Evolutionary conservation across 2,888 invertebrate species (phyloP).

Genomic region (Xestia sexstrigata): DNA sequence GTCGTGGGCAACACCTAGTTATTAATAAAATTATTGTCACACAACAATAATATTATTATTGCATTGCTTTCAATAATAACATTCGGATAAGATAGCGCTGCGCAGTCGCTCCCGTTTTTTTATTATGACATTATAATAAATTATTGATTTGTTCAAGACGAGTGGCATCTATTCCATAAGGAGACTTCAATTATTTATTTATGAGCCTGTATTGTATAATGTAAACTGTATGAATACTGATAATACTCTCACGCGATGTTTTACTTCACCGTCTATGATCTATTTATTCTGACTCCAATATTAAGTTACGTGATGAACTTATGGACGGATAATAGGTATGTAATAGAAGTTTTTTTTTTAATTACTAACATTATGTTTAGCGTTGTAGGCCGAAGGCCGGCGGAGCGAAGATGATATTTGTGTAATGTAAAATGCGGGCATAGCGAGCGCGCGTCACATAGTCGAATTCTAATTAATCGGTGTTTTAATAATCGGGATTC

Average conservation of each 20-base stretch:
- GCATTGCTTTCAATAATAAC: constrained; percentile 59
- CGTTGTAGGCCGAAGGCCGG: too few relatives aligned
- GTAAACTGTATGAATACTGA: not conserved
- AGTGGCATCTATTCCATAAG: constrained; percentile 1
- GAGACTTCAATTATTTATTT: not conserved
- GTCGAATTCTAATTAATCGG: too few relatives aligned
- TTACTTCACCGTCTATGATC: not conserved
- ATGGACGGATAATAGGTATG: not conserved
- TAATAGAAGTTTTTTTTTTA: not conserved
- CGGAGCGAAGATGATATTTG: too few relatives aligned
- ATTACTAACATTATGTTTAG: too few relatives aligned
- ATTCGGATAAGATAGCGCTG: constrained; percentile 52
- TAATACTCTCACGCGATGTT: not conserved
- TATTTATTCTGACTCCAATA: not conserved
- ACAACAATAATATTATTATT: constrained; percentile 40
- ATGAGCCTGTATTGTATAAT: not conserved
- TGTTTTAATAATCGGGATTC: too few relatives aligned
- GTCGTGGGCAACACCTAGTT: too few relatives aligned
- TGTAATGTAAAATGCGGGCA: too few relatives aligned
- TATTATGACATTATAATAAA: constrained; percentile 28
- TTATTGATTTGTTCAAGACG: constrained; percentile 31
- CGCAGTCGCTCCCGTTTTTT: constrained; percentile 42
- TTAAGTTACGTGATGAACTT: not conserved
- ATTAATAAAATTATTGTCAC: not conserved
- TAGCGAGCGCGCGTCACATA: too few relatives aligned